Base-by-base conservation (phyloP, 2,113 vertebrate species). In the Eleginops maclovinus region DNA sequence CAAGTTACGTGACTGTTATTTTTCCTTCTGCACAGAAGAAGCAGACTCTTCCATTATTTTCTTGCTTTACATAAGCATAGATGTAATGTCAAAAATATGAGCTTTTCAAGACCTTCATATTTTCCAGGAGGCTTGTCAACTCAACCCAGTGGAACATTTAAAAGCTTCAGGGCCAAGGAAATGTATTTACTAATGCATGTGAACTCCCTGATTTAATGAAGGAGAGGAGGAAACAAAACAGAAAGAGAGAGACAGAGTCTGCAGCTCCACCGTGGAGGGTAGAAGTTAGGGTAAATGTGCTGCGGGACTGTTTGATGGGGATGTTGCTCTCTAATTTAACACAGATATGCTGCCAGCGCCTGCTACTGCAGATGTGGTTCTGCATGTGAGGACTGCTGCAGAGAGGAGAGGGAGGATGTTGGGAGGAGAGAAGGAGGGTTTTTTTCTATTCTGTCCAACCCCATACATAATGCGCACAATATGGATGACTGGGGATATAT, bases 101-200 rank as follows among this genome's bases (percentile, higher is more conserved):
- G 76, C 72, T 87, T 79, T 86, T 77, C 62, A 77, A 72, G 54
- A 74, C 60, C 58, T 73, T 43, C 36, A 17, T 40, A 61, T 79
- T 85, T 81, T 87, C 76, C 68, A 79, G 68, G 28, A 80, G 66
- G 68, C 46, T 72, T 65, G 40, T 78, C 67, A 75, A 50, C 69
- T 47, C 46, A 56, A 72, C 77, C 79, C 69, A 66, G 40, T 81
- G 75, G 83, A 89, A 87, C 69, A 81, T 67, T 70, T 65, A 84
- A 66, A 83, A 79, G 84, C 87, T 92, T 44, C 40, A 0, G n/a
- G 79, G 88, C 70, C n/a, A 69, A 75, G 76, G 77, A 72, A 79
- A 87, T 86, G 46, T 84, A 83, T 87, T 89, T 89, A 84, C 82
- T 86, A 86, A 91, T 91, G 89, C 88, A 88, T 87, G 86, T 67